Percentiles rank a stretch among this genome's conserved stretches.
phyloP scores from a whole-genome alignment of 2,888 invertebrate genomes.

The Phorcus lineatus region DNA sequence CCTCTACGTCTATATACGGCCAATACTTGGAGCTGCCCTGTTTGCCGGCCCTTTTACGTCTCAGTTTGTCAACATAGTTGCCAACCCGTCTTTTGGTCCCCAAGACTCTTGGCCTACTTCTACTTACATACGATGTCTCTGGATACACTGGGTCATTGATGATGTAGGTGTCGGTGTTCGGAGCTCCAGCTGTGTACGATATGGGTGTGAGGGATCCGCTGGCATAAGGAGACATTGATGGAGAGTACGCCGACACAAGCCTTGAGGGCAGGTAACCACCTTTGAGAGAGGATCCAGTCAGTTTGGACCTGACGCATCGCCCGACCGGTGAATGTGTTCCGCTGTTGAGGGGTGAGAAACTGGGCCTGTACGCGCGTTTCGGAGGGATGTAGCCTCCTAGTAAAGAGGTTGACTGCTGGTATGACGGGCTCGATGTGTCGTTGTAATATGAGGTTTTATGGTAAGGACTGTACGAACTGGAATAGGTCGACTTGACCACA shows the following conservation, averaged over 20 bases:
- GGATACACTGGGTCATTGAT: slow-evolving; percentile 19
- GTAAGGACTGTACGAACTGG: not conserved
- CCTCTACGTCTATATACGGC: slow-evolving; percentile 59
- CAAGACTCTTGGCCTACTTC: slow-evolving; percentile 45
- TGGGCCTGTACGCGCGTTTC: not conserved
- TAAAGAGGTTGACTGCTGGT: not conserved
- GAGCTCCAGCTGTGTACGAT: not conserved
- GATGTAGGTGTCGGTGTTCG: not conserved
- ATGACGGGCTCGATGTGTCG: not conserved
- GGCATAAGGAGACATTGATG: not conserved
- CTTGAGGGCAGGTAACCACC: not conserved
- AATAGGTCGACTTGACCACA: not conserved
- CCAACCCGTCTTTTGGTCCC: slow-evolving; percentile 47
- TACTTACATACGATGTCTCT: slow-evolving; percentile 16
- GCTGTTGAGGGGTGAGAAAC: slow-evolving; percentile 1
- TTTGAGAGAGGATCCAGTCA: not conserved
- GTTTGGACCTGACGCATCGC: not conserved
- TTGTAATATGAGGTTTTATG: not conserved
- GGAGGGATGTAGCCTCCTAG: slow-evolving; percentile 17
- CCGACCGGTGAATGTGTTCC: not conserved
- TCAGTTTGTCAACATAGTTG: slow-evolving; percentile 52
- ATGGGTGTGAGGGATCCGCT: slow-evolving; percentile 21
- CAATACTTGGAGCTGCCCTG: slow-evolving; percentile 48
- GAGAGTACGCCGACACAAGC: not conserved
- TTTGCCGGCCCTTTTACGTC: slow-evolving; percentile 41